A percentile compares a stretch with the other conserved stretches of the same genome.
phyloP scores from a whole-genome alignment of 2,113 vertebrate genomes.

The Pedionomus torquatus region DNA sequence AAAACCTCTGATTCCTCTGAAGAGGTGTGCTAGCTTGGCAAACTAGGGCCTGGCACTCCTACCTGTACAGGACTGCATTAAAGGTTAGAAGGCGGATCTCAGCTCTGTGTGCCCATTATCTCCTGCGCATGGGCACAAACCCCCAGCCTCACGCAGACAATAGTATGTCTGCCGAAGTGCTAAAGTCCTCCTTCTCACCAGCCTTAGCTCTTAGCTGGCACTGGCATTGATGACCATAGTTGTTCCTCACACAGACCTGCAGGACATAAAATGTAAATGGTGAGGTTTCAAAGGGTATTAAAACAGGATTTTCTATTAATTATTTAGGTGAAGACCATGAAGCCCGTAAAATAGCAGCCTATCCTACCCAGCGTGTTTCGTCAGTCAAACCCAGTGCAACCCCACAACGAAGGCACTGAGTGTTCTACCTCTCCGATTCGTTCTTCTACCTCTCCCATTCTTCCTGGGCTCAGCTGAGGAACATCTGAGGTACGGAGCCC shows the following conservation, averaged over 20 bases:
- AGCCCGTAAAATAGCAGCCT: not conserved
- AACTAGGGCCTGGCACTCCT: not conserved
- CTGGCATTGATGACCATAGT: not conserved
- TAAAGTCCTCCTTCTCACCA: not conserved
- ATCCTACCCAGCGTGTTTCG: rapidly evolving
- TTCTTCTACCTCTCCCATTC: not conserved
- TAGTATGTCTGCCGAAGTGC: not conserved
- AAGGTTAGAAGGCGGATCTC: not conserved
- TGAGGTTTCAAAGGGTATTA: not conserved
- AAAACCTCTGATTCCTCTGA: not conserved
- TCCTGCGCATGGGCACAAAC: not conserved
- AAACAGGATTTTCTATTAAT: not conserved
- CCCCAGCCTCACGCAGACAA: not conserved
- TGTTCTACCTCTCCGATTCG: not conserved
- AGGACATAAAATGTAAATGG: not conserved
- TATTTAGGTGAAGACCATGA: not conserved
- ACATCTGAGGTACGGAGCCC: not conserved
- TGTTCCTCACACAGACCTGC: not conserved
- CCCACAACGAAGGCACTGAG: rapidly evolving
- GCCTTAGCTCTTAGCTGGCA: not conserved
- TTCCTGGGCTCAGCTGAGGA: not conserved
- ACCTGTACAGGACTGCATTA: not conserved
- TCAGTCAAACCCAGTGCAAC: not conserved
- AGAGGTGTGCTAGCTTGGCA: not conserved
- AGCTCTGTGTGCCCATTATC: not conserved